Evolutionary conservation across 2,113 vertebrate species (phyloP), one percentile per base, ranked within the genome.

Genomic region (Pomatostomus ruficeps): DNA sequence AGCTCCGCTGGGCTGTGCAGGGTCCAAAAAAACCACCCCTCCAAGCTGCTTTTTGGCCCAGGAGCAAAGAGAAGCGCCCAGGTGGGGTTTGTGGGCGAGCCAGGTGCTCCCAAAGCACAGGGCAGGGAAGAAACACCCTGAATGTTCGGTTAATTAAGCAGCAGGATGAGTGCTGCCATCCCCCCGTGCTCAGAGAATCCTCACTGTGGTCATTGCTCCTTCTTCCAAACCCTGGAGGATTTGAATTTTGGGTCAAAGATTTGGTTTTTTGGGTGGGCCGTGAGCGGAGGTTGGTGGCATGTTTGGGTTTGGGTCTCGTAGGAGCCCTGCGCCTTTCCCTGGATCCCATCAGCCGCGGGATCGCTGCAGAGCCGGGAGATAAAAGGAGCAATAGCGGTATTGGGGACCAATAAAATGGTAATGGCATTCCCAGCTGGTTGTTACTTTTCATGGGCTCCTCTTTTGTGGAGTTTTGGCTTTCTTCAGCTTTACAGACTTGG

Each of bases 361-460:
- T 72, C 2, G 0, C 73, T 16, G 57, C 46, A 2, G 74, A 79
- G 88, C 10, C 2, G 4, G 9, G 81, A 85, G 85, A 79, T 80
- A 59, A 94, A 95, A 93, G 87, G 78, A 43, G 70, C 75, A 54
- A 6, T 4, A 9, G 31, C 2, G 23, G 29, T 80, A 24, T 68
- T 65, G 48, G 91, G 20, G 71, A 67, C 67, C 91, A 67, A 91
- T 92, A 97, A 96, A 97, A 87, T 48, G 59, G 91, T 91, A 94
- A 95, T 65, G 74, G 82, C 4, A 23, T 93, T 87, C 80, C 89
- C 83, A 85, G 31, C 91, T 96, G 94, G 7, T 35, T 43, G 58
- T 78, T 83, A 36, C 80, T 82, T 92, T 72, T 59, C 79, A 22
- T 48, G 72, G 52, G 15, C 65, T 81, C 38, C 52, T 83, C 85